Conservation (phyloP, 2,888 invertebrate genomes). For the Ecliptopera silaceata region DNA sequence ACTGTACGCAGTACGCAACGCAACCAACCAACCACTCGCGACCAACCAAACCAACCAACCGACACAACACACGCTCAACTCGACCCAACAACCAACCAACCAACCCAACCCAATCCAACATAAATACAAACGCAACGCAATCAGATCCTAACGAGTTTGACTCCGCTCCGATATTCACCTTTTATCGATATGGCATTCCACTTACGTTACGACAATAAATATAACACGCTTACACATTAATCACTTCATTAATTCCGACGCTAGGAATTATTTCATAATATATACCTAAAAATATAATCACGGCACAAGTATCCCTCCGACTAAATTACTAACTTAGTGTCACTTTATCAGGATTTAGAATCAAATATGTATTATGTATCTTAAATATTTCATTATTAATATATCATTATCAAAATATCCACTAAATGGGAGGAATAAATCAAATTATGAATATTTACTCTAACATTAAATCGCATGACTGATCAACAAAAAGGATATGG, state of each 20-base stretch:
- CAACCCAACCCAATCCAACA: conserved; percentile 59
- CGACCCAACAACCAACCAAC: conserved; percentile 20
- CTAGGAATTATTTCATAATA: conserved; percentile 83
- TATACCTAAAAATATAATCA: conserved; percentile 84
- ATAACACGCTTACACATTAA: conserved; percentile 84
- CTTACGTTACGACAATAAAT: conserved; percentile 83
- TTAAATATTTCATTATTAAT: conserved; percentile 84
- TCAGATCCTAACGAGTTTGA: conserved; percentile 77
- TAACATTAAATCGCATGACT: conserved; percentile 83
- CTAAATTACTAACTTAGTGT: conserved; percentile 83
- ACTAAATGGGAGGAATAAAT: conserved; percentile 84
- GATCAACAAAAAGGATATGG: conserved; percentile 84
- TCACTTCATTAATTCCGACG: conserved; percentile 84
- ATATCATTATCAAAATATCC: conserved; percentile 84
- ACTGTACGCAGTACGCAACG: too few relatives aligned
- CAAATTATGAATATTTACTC: conserved; percentile 81
- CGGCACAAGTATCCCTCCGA: conserved; percentile 84
- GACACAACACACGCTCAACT: conserved; percentile 41
- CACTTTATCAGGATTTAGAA: conserved; percentile 84
- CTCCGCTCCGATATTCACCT: conserved; percentile 81
- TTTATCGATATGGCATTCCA: conserved; percentile 84
- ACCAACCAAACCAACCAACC: background rate
- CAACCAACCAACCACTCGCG: background rate
- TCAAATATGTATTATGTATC: conserved; percentile 84
- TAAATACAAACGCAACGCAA: conserved; percentile 68